These are phyloP conservation scores for Botia kubotai DNA, from an alignment of 2,797 vertebrate species.

Conservation along the genomic window DNA sequence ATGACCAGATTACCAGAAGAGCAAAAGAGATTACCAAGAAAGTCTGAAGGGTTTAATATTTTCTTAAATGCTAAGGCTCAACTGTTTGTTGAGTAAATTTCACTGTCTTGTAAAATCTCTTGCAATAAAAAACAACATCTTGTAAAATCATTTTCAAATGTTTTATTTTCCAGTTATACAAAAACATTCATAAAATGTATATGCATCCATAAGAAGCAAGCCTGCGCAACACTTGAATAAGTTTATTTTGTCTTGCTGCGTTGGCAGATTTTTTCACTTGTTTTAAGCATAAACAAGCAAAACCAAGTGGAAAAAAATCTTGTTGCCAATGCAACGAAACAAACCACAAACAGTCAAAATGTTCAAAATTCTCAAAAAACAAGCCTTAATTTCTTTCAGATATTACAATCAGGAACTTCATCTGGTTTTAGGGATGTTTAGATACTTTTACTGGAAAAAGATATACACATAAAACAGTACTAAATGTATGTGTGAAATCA, in stretches of 20 bases:
- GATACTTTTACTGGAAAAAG: not conserved
- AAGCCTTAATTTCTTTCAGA: not conserved
- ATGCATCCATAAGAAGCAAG: not conserved
- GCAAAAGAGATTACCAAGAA: not conserved
- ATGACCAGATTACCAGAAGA: not conserved
- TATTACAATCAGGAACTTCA: not conserved
- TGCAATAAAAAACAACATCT: not conserved
- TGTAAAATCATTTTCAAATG: not conserved
- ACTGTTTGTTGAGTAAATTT: no score
- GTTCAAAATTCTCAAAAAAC: not conserved
- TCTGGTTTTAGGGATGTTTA: no score
- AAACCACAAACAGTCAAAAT: not conserved
- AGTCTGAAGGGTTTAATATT: not conserved
- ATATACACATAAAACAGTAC: not conserved
- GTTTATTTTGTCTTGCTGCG: not conserved
- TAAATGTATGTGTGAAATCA: no score
- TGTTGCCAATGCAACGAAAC: not conserved
- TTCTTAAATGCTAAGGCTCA: not conserved
- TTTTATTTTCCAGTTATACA: not conserved
- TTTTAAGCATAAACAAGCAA: not conserved
- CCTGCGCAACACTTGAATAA: not conserved
- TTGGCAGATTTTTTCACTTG: not conserved
- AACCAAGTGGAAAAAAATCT: not conserved
- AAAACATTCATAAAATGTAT: not conserved
- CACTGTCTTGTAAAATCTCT: not conserved